Evolutionary conservation across 2,113 vertebrate species (phyloP).

Genomic region (Hemibagrus wyckioides): DNA sequence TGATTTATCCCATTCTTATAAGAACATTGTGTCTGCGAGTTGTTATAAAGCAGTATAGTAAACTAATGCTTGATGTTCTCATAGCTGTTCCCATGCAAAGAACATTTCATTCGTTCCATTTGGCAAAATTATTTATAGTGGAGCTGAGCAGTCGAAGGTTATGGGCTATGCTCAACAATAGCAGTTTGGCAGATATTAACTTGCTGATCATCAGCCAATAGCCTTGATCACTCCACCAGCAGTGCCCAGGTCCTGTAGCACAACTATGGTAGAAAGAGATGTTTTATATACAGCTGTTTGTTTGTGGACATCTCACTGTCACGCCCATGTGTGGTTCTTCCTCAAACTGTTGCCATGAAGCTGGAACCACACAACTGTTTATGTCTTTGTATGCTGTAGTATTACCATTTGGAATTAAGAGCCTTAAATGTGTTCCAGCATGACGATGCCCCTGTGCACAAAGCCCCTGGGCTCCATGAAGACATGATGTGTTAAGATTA

Average conservation of each 20-base stretch:
- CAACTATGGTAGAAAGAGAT: background rate
- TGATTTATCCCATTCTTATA: background rate
- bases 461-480: too few relatives aligned
- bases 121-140: background rate
- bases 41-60: background rate
- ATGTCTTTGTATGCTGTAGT: background rate
- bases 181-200: background rate
- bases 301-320: background rate
- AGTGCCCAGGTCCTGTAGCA: background rate
- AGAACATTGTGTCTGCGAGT: background rate
- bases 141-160: background rate
- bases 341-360: background rate
- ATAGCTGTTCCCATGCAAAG: background rate
- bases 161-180: background rate
- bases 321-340: background rate
- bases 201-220: background rate
- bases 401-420: background rate
- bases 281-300: background rate
- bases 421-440: background rate
- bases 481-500: too few relatives aligned
- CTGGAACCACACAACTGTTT: background rate
- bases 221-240: background rate
- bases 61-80: slow-evolving; percentile 1
- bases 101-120: background rate
- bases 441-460: too few relatives aligned